phyloP scores from a whole-genome alignment of 2,113 vertebrate genomes.

The Carollia perspicillata region DNA sequence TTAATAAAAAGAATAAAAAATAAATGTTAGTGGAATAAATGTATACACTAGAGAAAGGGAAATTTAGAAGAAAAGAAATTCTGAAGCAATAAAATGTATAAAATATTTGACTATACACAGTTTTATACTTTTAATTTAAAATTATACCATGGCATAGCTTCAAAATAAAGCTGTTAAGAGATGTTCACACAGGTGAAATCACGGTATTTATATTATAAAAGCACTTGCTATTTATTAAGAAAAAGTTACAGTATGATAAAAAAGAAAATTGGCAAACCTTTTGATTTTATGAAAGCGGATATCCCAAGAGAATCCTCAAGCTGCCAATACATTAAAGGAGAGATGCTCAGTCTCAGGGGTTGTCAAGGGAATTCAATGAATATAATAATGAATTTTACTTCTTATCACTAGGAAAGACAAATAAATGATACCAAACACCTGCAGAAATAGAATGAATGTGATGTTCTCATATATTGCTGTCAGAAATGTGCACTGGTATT shows the following conservation, averaged over 20 bases:
- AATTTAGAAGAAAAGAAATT: background rate
- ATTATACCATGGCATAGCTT: background rate
- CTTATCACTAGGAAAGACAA: background rate
- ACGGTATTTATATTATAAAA: background rate
- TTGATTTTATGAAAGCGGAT: background rate
- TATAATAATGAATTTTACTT: background rate
- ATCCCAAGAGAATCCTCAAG: background rate
- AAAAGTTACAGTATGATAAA: background rate
- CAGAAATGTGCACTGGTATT: background rate
- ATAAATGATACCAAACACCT: background rate
- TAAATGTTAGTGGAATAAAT: background rate
- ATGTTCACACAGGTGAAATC: background rate
- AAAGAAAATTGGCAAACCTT: background rate
- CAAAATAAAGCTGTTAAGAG: background rate
- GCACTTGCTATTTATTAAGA: background rate
- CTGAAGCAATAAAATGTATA: background rate
- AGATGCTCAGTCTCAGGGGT: background rate
- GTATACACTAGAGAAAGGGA: background rate
- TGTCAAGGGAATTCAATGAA: background rate
- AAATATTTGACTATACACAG: background rate
- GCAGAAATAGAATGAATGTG: background rate
- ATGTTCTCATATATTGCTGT: background rate
- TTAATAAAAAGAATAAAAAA: background rate
- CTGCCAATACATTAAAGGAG: background rate
- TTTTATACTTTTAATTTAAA: background rate